phyloP scores from a whole-genome alignment of 2,888 invertebrate species.

The Drosophila subsilvestris region DNA sequence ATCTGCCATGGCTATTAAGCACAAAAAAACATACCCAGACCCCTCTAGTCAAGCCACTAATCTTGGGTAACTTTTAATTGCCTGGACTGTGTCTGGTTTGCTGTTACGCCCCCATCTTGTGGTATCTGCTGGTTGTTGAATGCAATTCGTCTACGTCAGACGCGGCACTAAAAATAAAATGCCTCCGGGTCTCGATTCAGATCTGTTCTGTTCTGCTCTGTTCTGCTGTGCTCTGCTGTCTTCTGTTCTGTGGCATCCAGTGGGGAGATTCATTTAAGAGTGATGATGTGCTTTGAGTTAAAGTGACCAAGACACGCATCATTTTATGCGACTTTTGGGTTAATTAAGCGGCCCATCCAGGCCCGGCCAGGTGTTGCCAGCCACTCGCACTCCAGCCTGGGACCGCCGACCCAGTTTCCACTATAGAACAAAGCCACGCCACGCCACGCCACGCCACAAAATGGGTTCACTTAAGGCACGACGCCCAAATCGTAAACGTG shows the following conservation, averaged over 20 bases:
- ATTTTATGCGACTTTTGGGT: constrained; percentile 58
- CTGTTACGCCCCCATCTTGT: constrained; percentile 57
- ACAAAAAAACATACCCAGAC: constrained; percentile 1
- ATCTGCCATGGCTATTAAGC: constrained; percentile 16
- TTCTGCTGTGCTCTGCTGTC: not conserved
- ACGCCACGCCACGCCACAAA: constrained; percentile 45
- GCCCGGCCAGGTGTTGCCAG: constrained; percentile 54
- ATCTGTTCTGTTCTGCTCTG: constrained; percentile 29
- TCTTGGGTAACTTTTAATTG: constrained; percentile 55
- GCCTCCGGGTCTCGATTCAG: constrained; percentile 34
- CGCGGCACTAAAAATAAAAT: constrained; percentile 39
- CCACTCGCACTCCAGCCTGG: not conserved
- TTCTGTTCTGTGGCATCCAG: constrained; percentile 13
- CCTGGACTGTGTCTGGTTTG: constrained; percentile 41
- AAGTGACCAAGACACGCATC: constrained; percentile 68
- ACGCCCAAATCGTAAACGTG: constrained; percentile 56
- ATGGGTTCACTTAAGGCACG: constrained; percentile 42
- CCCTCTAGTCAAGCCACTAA: not conserved
- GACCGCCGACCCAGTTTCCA: constrained; percentile 43
- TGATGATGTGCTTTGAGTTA: constrained; percentile 60
- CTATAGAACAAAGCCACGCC: constrained; percentile 39
- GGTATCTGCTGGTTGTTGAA: constrained; percentile 20
- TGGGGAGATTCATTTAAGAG: constrained; percentile 48
- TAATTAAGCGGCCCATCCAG: constrained; percentile 61
- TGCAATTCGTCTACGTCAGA: constrained; percentile 76